A percentile compares a stretch with the other conserved stretches of the same genome.
Evolutionary conservation across 2,888 invertebrate genomes (phyloP).

Genomic region (Branchinecta sandiegonensis): DNA sequence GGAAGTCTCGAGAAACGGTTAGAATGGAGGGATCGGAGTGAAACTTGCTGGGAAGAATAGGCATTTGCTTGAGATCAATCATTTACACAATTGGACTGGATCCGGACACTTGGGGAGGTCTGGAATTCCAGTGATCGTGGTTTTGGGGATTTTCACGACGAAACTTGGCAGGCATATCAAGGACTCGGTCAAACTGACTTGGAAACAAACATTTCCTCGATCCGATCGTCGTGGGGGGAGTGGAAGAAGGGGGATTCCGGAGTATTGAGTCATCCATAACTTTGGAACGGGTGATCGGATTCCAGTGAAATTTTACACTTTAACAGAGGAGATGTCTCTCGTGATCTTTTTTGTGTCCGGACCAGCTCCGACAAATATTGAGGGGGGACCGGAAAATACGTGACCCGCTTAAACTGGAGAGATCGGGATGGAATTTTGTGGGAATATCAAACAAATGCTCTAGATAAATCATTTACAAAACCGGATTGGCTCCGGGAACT

Average conservation of each 20-base stretch:
- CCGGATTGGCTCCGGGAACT: too few species aligned
- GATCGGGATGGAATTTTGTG: too few species aligned
- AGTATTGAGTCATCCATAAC: too few species aligned
- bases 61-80: background rate
- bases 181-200: background rate
- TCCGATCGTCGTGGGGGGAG: constrained; percentile 1
- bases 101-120: background rate
- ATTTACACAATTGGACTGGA: background rate
- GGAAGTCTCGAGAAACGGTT: background rate
- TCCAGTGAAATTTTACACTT: too few species aligned
- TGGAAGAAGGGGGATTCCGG: background rate
- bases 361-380: background rate
- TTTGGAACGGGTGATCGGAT: too few species aligned
- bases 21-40: constrained; percentile 14
- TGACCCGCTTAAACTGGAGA: too few species aligned
- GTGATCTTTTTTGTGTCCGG: too few species aligned
- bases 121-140: background rate
- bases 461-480: too few species aligned
- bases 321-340: too few species aligned
- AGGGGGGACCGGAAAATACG: too few species aligned
- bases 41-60: background rate
- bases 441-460: too few species aligned
- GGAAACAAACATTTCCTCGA: background rate
- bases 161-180: background rate
- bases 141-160: background rate